Conservation (phyloP, 64 coral and sea anemone genomes). For the Trachythela sp. region DNA sequence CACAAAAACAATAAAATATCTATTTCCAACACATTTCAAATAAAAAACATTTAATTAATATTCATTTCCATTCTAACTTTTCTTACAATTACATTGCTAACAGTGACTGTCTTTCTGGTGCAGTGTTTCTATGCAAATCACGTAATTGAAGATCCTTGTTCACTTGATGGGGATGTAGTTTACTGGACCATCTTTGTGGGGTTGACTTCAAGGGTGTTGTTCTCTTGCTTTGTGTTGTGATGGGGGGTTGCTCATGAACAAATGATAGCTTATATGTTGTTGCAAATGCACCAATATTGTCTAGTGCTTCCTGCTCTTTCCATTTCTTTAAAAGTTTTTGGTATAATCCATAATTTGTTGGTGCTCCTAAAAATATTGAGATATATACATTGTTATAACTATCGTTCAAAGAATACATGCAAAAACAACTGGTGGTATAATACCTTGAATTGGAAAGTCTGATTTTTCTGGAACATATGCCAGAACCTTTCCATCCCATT, state of each 20-base stretch:
- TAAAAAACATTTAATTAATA: neutral
- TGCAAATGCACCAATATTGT: constrained; percentile 56
- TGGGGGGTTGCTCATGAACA: constrained; percentile 28
- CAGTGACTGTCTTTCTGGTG: constrained; percentile 56
- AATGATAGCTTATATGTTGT: constrained; percentile 79
- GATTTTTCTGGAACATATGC: constrained; percentile 86
- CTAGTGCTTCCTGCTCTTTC: constrained; percentile 83
- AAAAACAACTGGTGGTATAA: neutral
- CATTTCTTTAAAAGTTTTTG: constrained; percentile 87
- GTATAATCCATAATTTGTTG: constrained; percentile 88
- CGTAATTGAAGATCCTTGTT: constrained; percentile 84
- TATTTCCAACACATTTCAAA: too few relatives aligned
- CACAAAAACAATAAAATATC: too few relatives aligned
- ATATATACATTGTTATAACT: neutral
- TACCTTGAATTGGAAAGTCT: constrained; percentile 86
- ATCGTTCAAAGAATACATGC: neutral
- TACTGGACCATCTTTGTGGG: constrained; percentile 62
- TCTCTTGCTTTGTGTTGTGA: neutral
- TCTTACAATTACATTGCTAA: neutral
- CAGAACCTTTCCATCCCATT: constrained; percentile 81
- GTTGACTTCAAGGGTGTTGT: constrained; percentile 50
- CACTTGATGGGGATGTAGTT: constrained; percentile 77
- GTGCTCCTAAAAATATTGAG: constrained; percentile 49
- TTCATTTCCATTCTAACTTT: neutral
- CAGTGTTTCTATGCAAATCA: constrained; percentile 47